Base-by-base conservation (phyloP, 2,888 invertebrate species). In the Halictus quadricinctus region DNA sequence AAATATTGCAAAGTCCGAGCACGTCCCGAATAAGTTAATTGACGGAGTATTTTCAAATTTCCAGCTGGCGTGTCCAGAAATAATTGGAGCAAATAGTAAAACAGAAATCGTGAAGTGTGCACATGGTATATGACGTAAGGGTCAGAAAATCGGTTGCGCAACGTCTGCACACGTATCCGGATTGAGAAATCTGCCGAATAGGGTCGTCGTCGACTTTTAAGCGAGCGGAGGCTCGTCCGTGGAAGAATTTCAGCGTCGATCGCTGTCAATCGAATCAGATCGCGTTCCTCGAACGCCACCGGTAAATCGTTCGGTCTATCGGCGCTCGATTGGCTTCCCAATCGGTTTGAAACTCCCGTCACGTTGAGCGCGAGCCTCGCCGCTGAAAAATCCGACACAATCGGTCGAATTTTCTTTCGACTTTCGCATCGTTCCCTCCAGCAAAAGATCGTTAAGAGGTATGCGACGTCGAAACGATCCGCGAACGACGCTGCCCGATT, bases 281-380 rank as follows among this genome's bases (percentile, higher is more conserved):
- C 72, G 83, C 83, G 83, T 83, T 77, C 69, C 73, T 48, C 58
- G 83, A 83, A 77, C 83, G 73, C 76, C 54, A 58, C 54, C 83
- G n/a, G 76, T 83, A 83, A 83, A 83, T 83, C 83, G 83, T 70
- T 43, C 83, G 48, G 25, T 73, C 73, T 50, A 83, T 83, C 76
- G 83, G 73, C 83, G 69, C 76, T n/a, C 46, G 76, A 77, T 73
- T 60, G 83, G 76, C 76, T 83, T 80, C 70, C 60, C 60, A 50
- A 58, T 41, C 48, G 21, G 36, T 83, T 83, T 48, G 36, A 46
- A 46, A 83, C 73, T 58, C 83, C 10, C 58, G 83, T 83, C 83
- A 82, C 83, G 83, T 83, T 46, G 54, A 25, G 80, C 15, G 46
- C 76, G 13, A 58, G 69, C 76, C 46, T 82, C 72, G 83, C 72